Percentiles rank a stretch among this genome's conserved stretches.
Conservation (phyloP, 2,888 invertebrate species). For the Latrodectus hesperus region DNA sequence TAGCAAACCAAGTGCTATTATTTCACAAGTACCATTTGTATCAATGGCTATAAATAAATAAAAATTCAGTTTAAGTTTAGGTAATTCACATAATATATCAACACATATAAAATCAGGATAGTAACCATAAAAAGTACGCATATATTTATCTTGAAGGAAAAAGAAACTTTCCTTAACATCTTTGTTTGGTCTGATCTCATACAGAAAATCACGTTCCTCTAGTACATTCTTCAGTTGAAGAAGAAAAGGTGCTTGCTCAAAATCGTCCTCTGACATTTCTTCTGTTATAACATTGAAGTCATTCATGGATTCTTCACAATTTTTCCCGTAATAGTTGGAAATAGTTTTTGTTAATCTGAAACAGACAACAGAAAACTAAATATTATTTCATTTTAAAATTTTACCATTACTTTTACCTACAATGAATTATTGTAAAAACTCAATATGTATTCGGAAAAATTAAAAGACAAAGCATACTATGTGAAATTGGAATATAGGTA, state of each 20-base stretch:
- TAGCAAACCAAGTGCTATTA: constrained; percentile 36
- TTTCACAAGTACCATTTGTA: constrained; percentile 51
- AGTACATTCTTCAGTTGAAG: constrained; percentile 20
- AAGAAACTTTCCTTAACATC: constrained; percentile 4
- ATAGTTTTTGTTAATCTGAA: constrained; percentile 22
- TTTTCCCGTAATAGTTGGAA: background rate
- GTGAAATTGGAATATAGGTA: no score
- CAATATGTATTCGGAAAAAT: no score
- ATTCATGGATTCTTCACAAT: constrained; percentile 6
- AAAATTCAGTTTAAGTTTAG: constrained; percentile 35
- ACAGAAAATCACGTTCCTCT: constrained; percentile 27
- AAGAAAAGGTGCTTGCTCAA: background rate
- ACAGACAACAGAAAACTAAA: background rate
- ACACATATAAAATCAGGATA: constrained; percentile 55
- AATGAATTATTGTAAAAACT: no score
- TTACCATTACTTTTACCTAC: no score
- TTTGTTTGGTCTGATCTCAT: constrained; percentile 30
- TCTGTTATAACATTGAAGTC: background rate
- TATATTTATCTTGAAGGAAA: constrained; percentile 54
- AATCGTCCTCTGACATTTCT: constrained; percentile 1
- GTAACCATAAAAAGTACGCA: constrained; percentile 42
- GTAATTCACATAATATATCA: constrained; percentile 47
- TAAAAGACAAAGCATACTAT: no score
- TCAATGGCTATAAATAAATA: constrained; percentile 36
- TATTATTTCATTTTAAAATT: background rate